Evolutionary conservation across 2,888 invertebrate genomes (phyloP), one percentile per base, ranked within the genome.

Genomic region (Tipula lateralis): DNA sequence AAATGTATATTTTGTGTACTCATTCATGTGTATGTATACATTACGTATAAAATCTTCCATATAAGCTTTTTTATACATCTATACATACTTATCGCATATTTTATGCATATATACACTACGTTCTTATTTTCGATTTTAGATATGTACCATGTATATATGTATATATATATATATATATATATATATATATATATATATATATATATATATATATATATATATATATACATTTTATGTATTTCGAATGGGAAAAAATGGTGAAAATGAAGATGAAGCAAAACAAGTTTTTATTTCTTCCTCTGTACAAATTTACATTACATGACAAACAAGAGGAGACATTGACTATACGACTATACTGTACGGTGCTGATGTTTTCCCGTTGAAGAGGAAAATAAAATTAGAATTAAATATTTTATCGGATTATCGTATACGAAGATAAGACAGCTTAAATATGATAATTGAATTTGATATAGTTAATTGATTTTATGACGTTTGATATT

Each of bases 381-480:
- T 50, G 66, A 24, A 66, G 24, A 66, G 24, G 66, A 66, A 66
- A 66, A 66, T 66, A 66, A 66, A 66, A 66, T 66, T 66, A 66
- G 66, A 66, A 66, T 66, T 66, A 24, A 66, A 66, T 24, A 66
- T 66, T 66, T 66, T 66, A 66, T 66, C 66, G 66, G 66, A 66
- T 66, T 66, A 66, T 66, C 66, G 66, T 66, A 32, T 32, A 66
- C 66, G 66, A 66, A 44, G 66, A 66, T 66, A 66, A 66, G 24
- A 9, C 7, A 66, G 66, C 66, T 66, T 66, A 66, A 66, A 66
- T 66, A 66, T 66, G 66, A 66, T 66, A 66, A 66, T 66, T 66
- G 66, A 66, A 66, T 66, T 66, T 66, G 66, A 66, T 66, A 66
- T 66, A 66, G 66, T 66, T 66, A 66, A 66, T 66, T 66, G 66